Conservation (phyloP, 2,888 invertebrate species). For the Sympetrum striolatum region DNA sequence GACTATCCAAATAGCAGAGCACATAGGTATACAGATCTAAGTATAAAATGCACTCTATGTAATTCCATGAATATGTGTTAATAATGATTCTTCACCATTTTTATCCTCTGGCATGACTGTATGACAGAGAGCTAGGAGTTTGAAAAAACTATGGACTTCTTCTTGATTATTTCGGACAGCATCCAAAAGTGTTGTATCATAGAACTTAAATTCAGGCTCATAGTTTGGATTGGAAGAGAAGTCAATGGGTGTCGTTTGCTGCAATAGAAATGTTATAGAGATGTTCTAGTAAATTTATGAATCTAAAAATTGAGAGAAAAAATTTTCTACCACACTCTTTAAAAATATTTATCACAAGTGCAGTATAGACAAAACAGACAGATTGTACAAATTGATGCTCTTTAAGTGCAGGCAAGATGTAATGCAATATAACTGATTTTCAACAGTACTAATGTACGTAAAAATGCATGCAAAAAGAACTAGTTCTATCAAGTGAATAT, state of each 20-base stretch:
- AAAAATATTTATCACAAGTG: not conserved
- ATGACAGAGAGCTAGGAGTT: constrained; percentile 93
- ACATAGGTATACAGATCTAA: not conserved
- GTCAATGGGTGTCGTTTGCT: constrained; percentile 83
- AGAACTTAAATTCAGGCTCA: constrained; percentile 93
- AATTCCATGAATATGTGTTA: not conserved
- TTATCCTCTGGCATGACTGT: constrained; percentile 98
- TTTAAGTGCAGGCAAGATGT: not conserved
- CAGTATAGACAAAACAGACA: not conserved
- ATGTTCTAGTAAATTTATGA: not conserved
- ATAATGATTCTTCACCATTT: constrained; percentile 63
- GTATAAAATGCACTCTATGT: no score
- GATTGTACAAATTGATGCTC: not conserved
- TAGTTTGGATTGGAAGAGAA: constrained; percentile 94
- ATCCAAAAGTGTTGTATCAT: constrained; percentile 83
- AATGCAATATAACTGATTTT: not conserved
- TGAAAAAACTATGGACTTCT: constrained; percentile 86
- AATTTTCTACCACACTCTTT: not conserved
- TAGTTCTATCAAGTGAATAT: constrained; percentile 8
- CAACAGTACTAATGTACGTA: not conserved
- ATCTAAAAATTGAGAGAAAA: not conserved
- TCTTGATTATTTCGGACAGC: constrained; percentile 77
- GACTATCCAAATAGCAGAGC: not conserved
- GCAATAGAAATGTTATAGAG: constrained; percentile 52
- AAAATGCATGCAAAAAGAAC: constrained; percentile 26